These are phyloP conservation scores for Uloborus plumipes DNA, from an alignment of 2,888 invertebrate genomes.

Conservation along the genomic window DNA sequence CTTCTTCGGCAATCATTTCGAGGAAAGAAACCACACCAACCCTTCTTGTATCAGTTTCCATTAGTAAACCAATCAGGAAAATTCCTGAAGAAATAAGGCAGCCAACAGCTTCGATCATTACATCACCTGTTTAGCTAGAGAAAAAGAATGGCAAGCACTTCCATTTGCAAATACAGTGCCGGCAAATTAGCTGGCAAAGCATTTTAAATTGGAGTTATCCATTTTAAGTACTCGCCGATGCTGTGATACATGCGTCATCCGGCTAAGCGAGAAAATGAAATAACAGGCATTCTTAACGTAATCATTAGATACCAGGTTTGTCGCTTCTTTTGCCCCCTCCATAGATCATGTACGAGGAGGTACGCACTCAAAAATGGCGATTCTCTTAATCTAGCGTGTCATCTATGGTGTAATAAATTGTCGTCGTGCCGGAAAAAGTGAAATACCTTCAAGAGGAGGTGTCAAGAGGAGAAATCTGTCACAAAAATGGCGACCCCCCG, in stretches of 20 bases:
- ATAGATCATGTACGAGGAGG: constrained; percentile 39
- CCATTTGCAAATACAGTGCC: not conserved
- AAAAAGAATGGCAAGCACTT: not conserved
- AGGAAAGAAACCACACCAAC: too few relatives aligned
- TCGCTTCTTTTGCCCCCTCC: constrained; percentile 30
- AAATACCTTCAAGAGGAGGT: constrained; percentile 52
- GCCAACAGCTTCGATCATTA: not conserved
- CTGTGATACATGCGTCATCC: constrained; percentile 27
- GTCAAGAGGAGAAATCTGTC: constrained; percentile 51
- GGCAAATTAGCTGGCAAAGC: constrained; percentile 11
- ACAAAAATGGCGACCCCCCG: constrained; percentile 38
- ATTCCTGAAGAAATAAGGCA: not conserved
- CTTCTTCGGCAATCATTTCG: too few relatives aligned
- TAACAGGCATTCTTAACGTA: constrained; percentile 43
- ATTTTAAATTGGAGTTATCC: constrained; percentile 43
- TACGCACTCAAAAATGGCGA: constrained; percentile 44
- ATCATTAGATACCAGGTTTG: constrained; percentile 11
- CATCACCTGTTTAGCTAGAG: constrained; percentile 6
- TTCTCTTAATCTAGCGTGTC: constrained; percentile 56
- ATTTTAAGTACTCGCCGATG: constrained; percentile 26
- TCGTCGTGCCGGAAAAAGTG: constrained; percentile 28
- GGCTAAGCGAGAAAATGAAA: not conserved
- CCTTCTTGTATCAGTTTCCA: too few relatives aligned
- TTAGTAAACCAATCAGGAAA: too few relatives aligned
- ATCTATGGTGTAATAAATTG: constrained; percentile 56